phyloP scores from a whole-genome alignment of 2,113 vertebrate species.

The Pungitius pungitius region DNA sequence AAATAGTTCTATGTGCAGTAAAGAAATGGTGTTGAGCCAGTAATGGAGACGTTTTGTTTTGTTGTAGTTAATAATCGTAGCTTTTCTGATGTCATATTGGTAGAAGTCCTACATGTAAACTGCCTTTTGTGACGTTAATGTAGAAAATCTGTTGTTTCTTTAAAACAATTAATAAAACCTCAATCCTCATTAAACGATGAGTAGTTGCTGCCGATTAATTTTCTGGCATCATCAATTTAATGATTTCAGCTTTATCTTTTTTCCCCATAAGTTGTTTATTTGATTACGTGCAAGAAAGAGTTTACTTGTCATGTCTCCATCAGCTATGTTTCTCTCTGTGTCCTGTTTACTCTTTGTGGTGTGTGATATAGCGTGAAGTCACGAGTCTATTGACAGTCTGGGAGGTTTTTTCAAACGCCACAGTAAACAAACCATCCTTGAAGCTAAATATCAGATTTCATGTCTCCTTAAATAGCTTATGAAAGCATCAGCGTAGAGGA shows the following conservation, averaged over 20 bases:
- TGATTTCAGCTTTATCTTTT: background rate
- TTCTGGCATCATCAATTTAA: background rate
- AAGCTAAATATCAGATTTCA: slow-evolving; percentile 45
- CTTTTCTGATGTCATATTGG: background rate
- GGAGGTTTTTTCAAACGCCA: slow-evolving; percentile 33
- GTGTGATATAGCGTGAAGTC: slow-evolving; percentile 10
- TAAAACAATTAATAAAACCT: background rate
- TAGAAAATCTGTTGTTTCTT: background rate
- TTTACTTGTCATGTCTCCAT: background rate
- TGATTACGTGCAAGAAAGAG: background rate
- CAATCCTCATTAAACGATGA: background rate
- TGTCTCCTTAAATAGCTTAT: slow-evolving; percentile 16
- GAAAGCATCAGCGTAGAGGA: slow-evolving; percentile 15
- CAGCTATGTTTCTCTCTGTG: background rate
- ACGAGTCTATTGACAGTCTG: slow-evolving; percentile 46
- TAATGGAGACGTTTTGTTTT: background rate
- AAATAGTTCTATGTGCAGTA: background rate
- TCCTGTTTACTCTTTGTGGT: slow-evolving; percentile 26
- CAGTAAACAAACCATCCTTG: slow-evolving; percentile 58
- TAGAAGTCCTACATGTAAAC: background rate
- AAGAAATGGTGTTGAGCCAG: background rate
- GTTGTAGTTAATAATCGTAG: background rate
- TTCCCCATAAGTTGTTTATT: background rate
- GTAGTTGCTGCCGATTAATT: background rate
- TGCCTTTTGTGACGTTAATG: background rate